Percentiles rank a stretch among this genome's conserved stretches.
phyloP scores from a whole-genome alignment of 2,113 vertebrate genomes.

The Aegithalos caudatus region DNA sequence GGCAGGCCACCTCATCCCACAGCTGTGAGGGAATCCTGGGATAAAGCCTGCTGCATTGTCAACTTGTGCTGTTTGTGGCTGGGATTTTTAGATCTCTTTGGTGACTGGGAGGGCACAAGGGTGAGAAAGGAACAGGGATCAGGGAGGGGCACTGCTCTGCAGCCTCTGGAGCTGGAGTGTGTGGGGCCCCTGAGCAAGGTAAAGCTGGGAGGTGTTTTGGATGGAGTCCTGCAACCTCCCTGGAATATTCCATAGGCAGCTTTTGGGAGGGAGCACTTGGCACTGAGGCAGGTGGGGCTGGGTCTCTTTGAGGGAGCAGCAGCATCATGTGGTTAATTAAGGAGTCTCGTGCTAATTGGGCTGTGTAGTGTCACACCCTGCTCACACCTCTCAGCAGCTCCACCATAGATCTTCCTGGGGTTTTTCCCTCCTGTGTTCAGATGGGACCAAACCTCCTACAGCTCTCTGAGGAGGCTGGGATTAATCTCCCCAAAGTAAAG shows the following conservation, averaged over 20 bases:
- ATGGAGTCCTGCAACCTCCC: not conserved
- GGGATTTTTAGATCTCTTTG: not conserved
- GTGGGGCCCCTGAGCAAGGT: constrained; percentile 4
- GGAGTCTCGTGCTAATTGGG: not conserved
- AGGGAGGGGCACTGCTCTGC: not conserved
- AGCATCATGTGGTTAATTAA: not conserved
- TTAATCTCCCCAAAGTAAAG: not conserved
- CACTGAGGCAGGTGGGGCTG: not conserved
- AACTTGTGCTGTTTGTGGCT: accelerated
- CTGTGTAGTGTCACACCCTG: not conserved
- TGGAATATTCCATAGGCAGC: constrained; percentile 28
- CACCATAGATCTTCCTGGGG: accelerated
- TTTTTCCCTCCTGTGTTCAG: not conserved
- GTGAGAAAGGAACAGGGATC: not conserved
- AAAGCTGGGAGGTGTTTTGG: not conserved
- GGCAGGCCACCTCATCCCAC: not conserved
- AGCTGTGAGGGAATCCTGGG: not conserved
- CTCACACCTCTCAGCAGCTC: not conserved
- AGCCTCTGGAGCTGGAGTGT: not conserved
- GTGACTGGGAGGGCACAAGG: not conserved
- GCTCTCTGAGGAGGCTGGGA: not conserved
- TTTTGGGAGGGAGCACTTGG: not conserved
- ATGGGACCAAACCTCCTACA: not conserved
- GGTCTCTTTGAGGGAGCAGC: not conserved
- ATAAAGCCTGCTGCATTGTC: not conserved